Evolutionary conservation across 2,797 vertebrate species (phyloP).

Genomic region (Hydrophis major): DNA sequence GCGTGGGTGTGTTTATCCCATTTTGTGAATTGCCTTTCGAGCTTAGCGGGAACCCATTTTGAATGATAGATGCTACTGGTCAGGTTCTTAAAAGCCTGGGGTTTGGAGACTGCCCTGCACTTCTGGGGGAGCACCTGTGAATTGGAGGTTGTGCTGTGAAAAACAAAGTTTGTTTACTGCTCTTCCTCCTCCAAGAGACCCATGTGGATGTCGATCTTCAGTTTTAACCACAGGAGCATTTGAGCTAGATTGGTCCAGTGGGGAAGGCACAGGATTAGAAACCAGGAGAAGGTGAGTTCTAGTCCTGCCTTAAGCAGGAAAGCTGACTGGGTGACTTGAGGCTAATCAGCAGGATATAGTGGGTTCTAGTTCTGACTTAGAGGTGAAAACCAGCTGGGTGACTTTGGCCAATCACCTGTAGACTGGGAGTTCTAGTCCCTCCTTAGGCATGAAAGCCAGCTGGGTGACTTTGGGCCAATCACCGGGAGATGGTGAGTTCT

Average conservation of each 20-base stretch:
- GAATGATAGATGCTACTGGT: neutral
- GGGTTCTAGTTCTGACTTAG: too few species aligned
- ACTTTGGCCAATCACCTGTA: too few species aligned
- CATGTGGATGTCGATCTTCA: neutral
- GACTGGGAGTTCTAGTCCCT: too few species aligned
- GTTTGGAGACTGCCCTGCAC: too few species aligned
- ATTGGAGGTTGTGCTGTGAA: neutral
- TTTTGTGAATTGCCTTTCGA: too few species aligned
- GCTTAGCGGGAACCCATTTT: neutral
- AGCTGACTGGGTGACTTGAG: too few species aligned
- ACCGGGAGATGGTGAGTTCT: accelerated
- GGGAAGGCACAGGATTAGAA: neutral
- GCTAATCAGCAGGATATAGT: too few species aligned
- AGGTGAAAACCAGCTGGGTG: too few species aligned
- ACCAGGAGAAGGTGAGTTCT: neutral
- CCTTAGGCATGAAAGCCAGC: too few species aligned
- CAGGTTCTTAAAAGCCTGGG: neutral
- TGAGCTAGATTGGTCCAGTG: neutral
- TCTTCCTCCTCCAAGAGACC: neutral
- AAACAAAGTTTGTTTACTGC: neutral
- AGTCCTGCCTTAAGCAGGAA: too few species aligned
- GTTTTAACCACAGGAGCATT: neutral
- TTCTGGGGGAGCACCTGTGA: neutral
- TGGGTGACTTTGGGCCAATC: too few species aligned
- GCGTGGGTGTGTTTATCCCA: neutral